A percentile compares a stretch with the other conserved stretches of the same genome.
These are phyloP conservation scores for Myotis planiceps DNA, from an alignment of 2,797 vertebrate genomes.

Conservation along the genomic window DNA sequence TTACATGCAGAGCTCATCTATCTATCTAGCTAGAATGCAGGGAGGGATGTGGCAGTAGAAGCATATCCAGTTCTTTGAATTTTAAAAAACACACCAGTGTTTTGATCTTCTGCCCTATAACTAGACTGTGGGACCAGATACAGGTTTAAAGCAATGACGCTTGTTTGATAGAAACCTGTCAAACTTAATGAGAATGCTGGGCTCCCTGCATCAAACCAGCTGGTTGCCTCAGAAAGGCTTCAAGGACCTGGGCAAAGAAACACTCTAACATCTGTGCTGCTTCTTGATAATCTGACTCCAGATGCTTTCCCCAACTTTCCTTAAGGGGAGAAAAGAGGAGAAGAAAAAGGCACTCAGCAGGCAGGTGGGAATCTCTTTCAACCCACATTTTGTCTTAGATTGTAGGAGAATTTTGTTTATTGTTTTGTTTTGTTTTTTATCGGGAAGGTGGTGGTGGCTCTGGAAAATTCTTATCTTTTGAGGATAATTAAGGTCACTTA, in stretches of 20 bases:
- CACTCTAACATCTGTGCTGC: background rate
- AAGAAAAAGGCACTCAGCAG: background rate
- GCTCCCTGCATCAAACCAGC: background rate
- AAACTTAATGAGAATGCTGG: background rate
- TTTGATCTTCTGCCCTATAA: conserved; percentile 37
- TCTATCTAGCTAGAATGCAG: background rate
- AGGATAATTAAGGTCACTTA: background rate
- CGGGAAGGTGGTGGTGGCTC: background rate
- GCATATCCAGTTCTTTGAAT: background rate
- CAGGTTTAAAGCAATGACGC: background rate
- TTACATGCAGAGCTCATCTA: background rate
- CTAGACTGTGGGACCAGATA: background rate
- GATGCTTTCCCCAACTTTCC: background rate
- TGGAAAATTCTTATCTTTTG: background rate
- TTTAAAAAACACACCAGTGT: background rate
- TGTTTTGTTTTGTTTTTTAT: background rate
- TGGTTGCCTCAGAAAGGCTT: background rate
- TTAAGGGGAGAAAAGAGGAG: background rate
- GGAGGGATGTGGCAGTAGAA: background rate
- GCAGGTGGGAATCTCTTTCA: background rate
- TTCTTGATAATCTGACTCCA: conserved; percentile 16
- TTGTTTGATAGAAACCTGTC: conserved; percentile 44
- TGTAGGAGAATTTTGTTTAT: background rate
- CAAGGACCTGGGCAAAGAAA: background rate
- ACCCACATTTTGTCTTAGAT: background rate